Evolutionary conservation across 2,797 vertebrate species (phyloP).

Genomic region (Anniella stebbinsi): DNA sequence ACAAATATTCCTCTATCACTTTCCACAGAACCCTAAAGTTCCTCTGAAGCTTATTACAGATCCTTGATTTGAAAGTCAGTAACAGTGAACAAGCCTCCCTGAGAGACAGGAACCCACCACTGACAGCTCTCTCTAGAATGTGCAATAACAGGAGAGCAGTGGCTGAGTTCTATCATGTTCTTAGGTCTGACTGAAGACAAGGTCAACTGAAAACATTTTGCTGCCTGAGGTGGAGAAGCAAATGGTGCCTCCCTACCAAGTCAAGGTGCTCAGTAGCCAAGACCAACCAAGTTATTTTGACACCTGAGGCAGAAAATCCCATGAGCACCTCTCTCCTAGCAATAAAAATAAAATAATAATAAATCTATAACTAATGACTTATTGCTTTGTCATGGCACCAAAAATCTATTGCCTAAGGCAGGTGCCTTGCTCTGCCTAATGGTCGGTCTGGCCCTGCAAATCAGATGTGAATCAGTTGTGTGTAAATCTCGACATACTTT

Average conservation of each 20-base stretch:
- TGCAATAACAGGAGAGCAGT: background rate
- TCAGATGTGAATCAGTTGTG: background rate
- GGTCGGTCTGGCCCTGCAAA: background rate
- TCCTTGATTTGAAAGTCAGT: background rate
- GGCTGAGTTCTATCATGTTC: background rate
- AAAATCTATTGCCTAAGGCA: too few species aligned
- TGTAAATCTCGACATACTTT: background rate
- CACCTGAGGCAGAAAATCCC: too few species aligned
- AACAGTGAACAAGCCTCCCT: background rate
- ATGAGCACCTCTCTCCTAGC: too few species aligned
- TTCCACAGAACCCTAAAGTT: background rate
- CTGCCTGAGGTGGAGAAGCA: too few species aligned
- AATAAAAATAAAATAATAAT: too few species aligned
- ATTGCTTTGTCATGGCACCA: too few species aligned
- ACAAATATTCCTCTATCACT: background rate
- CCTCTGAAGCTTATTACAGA: background rate
- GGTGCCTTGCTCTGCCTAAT: too few species aligned
- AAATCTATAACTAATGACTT: too few species aligned
- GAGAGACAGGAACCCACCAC: background rate
- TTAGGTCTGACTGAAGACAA: background rate
- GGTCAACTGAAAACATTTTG: too few species aligned
- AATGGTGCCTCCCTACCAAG: too few species aligned
- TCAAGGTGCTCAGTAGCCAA: too few species aligned
- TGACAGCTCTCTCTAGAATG: background rate
- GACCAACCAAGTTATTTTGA: too few species aligned